A percentile compares a stretch with the other conserved stretches of the same genome.
Conservation (phyloP, 2,797 vertebrate genomes). For the Mormyrus hasselquistii region DNA sequence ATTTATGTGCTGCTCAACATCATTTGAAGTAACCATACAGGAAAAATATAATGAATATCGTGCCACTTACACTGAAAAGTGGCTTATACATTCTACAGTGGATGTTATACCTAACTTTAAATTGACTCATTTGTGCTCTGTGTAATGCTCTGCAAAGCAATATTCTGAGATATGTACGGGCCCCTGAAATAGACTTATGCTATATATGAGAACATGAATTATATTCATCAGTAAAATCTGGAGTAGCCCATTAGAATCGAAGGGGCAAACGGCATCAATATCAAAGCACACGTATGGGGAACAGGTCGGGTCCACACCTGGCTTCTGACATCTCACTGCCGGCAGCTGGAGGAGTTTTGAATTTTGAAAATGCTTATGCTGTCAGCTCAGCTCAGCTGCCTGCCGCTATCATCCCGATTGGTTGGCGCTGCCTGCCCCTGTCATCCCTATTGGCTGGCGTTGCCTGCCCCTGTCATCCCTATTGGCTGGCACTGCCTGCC, state of each 20-base stretch:
- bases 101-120: background rate
- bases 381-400: constrained; percentile 35
- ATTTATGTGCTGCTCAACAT: background rate
- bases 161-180: background rate
- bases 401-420: constrained; percentile 39
- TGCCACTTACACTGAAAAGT: background rate
- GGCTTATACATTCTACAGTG: background rate
- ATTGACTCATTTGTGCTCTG: background rate
- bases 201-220: background rate
- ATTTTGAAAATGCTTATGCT: constrained; percentile 22
- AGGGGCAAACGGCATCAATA: background rate
- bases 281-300: background rate
- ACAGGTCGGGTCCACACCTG: background rate
- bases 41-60: constrained; percentile 2
- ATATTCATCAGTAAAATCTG: background rate
- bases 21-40: background rate
- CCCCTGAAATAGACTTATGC: background rate
- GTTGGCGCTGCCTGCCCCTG: constrained; percentile 39
- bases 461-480: constrained; percentile 39
- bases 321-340: constrained; percentile 32
- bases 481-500: constrained; percentile 40
- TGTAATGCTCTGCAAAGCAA: background rate
- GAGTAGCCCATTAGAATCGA: background rate
- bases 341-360: constrained; percentile 17
- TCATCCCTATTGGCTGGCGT: constrained; percentile 34